Conservation (phyloP, 2,797 vertebrate genomes). For the Onychomys leucogaster region DNA sequence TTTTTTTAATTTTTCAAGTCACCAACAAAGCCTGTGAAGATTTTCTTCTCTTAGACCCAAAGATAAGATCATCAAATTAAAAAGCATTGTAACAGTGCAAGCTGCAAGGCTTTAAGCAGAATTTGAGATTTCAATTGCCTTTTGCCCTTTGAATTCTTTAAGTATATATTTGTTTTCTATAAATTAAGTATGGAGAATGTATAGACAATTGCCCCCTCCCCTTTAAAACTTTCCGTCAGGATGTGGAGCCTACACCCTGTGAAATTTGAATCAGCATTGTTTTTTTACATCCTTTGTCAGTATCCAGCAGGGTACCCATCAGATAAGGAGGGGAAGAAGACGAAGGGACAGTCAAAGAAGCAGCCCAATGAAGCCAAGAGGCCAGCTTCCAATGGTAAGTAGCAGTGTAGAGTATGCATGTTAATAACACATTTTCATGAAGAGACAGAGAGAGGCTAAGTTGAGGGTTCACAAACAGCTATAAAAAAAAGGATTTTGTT, state of each 20-base stretch:
- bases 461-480: constrained; percentile 16
- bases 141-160: constrained; percentile 58
- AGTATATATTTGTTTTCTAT: constrained; percentile 54
- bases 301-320: constrained; percentile 99
- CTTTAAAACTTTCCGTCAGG: constrained; percentile 33
- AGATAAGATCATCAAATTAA: constrained; percentile 45
- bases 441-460: constrained; percentile 10
- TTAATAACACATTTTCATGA: not conserved
- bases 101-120: constrained; percentile 38
- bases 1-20: constrained; percentile 41
- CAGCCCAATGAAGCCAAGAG: constrained; percentile 88
- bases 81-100: constrained; percentile 38
- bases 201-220: not conserved
- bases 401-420: not conserved
- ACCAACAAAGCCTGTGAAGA: not conserved
- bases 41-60: constrained; percentile 52
- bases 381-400: constrained; percentile 86
- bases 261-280: constrained; percentile 43
- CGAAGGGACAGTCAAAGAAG: constrained; percentile 91
- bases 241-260: constrained; percentile 1
- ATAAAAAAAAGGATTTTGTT: not conserved
- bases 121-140: constrained; percentile 52
- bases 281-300: constrained; percentile 85
- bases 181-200: constrained; percentile 41
- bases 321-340: constrained; percentile 95